Evolutionary conservation across 2,888 invertebrate genomes (phyloP), one percentile per base, ranked within the genome.

Genomic region (Tachina grossa): DNA sequence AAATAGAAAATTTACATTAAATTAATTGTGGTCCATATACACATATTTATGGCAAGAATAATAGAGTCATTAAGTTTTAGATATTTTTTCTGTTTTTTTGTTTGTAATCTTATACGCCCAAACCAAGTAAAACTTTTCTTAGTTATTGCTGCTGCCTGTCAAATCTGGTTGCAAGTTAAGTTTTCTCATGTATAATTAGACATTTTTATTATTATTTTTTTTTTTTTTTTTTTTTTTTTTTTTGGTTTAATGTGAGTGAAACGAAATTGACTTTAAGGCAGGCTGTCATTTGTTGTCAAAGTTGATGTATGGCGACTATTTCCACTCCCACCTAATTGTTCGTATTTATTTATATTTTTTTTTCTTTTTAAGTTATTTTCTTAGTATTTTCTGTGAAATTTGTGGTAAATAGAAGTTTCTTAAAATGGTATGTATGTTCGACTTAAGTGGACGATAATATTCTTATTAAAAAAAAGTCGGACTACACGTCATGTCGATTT

Each of bases 311-410:
- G n/a, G 79, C 76, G 66, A 75, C 82, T 55, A 79, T 59, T 31
- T 83, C 79, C 79, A 79, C 85, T 83, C 83, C 85, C 83, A 85
- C 83, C 80, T 83, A 76, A 85, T 83, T 79, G 75, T 76, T 79
- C 71, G 53, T 39, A 16, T 77, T 82, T 63, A n/a, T 55, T 6
- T 14, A 31, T 4, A 4, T 31, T 31, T 31, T 41, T 9, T 31
- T 49, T 49, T 31, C 13, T 49, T 49, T 65, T 9, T 45, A 14
- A n/a, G n/a, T 3, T 14, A 55, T 4, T 41, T 57, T 61, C 53
- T 16, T 53, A 53, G 3, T 16, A 8, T 19, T 31, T 31, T 31
- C 31, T 31, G 6, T 9, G 22, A 9, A 55, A 55, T 22, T 55
- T 22, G 31, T 31, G 4, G 31, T 2, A 31, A 31, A 31, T 2